phyloP scores from a whole-genome alignment of 2,888 invertebrate genomes.

The Limenitis camilla region DNA sequence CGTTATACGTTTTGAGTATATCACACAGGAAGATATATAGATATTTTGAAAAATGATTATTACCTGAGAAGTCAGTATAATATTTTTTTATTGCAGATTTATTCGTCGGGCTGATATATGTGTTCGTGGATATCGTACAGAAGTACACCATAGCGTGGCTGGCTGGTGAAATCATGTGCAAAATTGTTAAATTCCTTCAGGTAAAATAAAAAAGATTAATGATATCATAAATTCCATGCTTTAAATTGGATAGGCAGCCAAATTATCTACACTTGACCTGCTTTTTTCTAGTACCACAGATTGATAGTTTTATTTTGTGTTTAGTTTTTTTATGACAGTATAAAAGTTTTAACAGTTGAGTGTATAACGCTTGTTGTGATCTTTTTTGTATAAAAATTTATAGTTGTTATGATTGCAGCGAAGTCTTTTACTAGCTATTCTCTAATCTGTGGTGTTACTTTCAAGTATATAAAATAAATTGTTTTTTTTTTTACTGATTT shows the following conservation, averaged over 20 bases:
- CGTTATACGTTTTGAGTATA: no score
- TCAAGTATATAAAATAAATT: no score
- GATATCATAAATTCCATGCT: conserved; percentile 1
- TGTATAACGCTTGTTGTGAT: not conserved
- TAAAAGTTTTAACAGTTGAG: not conserved
- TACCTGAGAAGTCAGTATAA: not conserved
- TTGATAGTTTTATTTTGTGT: conserved; percentile 5
- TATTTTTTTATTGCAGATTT: conserved; percentile 79
- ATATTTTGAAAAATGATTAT: no score
- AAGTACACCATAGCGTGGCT: conserved; percentile 92
- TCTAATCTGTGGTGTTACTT: no score
- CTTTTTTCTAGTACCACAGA: conserved; percentile 5
- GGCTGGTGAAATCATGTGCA: conserved; percentile 91
- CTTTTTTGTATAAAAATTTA: not conserved
- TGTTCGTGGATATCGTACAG: conserved; percentile 92
- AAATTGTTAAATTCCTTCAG: conserved; percentile 88
- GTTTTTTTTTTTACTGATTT: no score
- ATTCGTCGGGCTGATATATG: conserved; percentile 89
- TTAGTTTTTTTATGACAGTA: not conserved
- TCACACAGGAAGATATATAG: no score
- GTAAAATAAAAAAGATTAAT: conserved; percentile 43
- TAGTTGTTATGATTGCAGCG: no score
- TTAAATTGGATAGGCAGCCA: conserved; percentile 2
- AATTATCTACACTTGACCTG: conserved; percentile 6
- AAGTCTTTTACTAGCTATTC: no score